Conservation (phyloP, 2,888 invertebrate species). For the Acanthacorydalis orientalis region DNA sequence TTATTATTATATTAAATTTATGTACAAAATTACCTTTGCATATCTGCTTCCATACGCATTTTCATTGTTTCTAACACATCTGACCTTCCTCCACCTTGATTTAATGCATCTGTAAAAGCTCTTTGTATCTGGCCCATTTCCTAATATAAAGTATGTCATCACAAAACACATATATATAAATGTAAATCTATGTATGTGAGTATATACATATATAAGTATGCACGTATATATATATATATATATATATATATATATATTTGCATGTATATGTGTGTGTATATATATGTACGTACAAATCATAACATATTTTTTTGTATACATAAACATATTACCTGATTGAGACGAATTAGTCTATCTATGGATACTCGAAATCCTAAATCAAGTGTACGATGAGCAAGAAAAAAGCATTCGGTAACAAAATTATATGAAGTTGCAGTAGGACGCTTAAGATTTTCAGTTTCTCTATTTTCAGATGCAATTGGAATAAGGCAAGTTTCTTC, state of each 20-base stretch:
- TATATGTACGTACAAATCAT: background rate
- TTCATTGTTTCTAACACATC: slow-evolving; percentile 42
- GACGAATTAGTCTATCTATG: slow-evolving; percentile 44
- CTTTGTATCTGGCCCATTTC: slow-evolving; percentile 53
- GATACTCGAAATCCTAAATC: slow-evolving; percentile 59
- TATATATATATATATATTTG: background rate
- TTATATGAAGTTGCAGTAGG: slow-evolving; percentile 43
- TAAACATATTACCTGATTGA: slow-evolving; percentile 32
- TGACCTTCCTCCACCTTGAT: slow-evolving; percentile 31
- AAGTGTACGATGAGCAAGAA: slow-evolving; percentile 72
- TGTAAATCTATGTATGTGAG: no score
- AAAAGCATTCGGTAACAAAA: slow-evolving; percentile 86
- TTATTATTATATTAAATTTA: background rate
- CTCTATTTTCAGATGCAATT: slow-evolving; percentile 31
- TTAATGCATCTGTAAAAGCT: slow-evolving; percentile 48
- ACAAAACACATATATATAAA: no score
- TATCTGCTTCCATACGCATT: slow-evolving; percentile 41
- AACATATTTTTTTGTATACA: background rate
- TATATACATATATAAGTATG: background rate
- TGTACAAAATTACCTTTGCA: slow-evolving; percentile 35
- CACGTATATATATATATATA: background rate
- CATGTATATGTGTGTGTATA: background rate
- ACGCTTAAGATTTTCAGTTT: slow-evolving; percentile 28
- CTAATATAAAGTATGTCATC: background rate
- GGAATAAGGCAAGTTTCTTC: slow-evolving; percentile 73